phyloP scores from a whole-genome alignment of 2,888 invertebrate genomes.

The Cremastinae sp. region DNA sequence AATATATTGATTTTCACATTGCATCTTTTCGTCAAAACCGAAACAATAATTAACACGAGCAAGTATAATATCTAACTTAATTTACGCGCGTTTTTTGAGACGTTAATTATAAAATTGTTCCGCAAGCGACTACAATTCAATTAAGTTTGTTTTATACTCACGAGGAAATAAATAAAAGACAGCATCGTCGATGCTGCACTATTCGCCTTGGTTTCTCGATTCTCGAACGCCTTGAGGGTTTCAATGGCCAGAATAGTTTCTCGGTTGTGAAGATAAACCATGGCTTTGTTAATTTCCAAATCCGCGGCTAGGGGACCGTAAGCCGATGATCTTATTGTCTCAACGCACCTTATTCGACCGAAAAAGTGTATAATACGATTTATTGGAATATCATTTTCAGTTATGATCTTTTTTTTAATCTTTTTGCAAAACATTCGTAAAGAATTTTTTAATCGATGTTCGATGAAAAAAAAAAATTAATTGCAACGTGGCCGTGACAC shows the following conservation, averaged over 20 bases:
- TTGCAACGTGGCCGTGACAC: background rate
- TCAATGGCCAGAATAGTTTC: constrained; percentile 91
- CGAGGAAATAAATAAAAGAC: constrained; percentile 91
- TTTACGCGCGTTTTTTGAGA: no score
- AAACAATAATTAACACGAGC: no score
- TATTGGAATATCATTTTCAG: background rate
- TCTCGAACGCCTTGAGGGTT: constrained; percentile 92
- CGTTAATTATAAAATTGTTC: no score
- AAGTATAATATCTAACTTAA: no score
- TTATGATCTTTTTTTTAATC: background rate
- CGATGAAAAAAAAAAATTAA: background rate
- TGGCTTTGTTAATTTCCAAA: constrained; percentile 94
- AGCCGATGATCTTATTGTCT: constrained; percentile 94
- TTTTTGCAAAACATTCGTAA: background rate
- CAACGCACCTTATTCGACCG: constrained; percentile 90
- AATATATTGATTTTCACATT: no score
- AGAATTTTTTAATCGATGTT: background rate
- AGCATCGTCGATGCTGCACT: constrained; percentile 93
- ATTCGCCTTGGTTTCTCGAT: constrained; percentile 91
- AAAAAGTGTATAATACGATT: constrained; percentile 1
- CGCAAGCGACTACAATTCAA: background rate
- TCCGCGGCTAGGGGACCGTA: constrained; percentile 91
- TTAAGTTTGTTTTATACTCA: constrained; percentile 75
- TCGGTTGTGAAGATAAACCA: constrained; percentile 91
- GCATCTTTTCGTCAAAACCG: no score